Evolutionary conservation across 2,888 invertebrate species (phyloP), one percentile per base, ranked within the genome.

Genomic region (Cantharis rustica): DNA sequence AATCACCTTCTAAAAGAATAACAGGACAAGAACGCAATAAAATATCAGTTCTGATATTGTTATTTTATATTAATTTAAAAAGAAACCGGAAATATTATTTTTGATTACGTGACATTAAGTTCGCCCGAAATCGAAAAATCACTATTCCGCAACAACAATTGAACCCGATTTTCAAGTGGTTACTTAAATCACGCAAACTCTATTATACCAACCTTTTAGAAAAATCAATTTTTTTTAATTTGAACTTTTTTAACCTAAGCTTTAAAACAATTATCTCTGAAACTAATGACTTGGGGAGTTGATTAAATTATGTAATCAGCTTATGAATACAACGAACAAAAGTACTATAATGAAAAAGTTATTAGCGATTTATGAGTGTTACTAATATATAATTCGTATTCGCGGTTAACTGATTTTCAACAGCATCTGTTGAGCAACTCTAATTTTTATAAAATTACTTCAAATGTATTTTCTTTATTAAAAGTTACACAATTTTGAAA

Each of bases 1-100:
- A 80, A 78, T 80, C 80, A 79, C 79, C 78, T 76, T 78, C 73
- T 76, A 79, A 77, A 80, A 80, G 79, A 78, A 80, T 78, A 78
- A 76, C 76, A 71, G 76, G 47, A 73, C 68, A 71, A 75, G 78
- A 74, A 70, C 69, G 77, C 77, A 75, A 72, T 77, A 77, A 74
- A 73, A 77, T 77, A 77, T 77, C 75, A 75, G 77, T 77, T 77
- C 72, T 69, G 69, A 70, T 77, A 69, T 72, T 70, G 69, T 72
- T 75, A 69, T 77, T 72, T 75, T 68, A 26, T 68, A 16, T 20
- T 66, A 66, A 66, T 20, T 66, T 47, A 47, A 47, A 47, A 47
- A 9, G 47, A 47, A 47, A 47, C 13, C 47, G 47, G 47, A 47
- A 47, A n/a, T 47, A 47, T 47, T 47, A 47, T 47, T 47, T 47